Percentiles rank a stretch among this genome's conserved stretches.
phyloP scores from a whole-genome alignment of 1,140 invertebrate species.

The Papilio machaon region DNA sequence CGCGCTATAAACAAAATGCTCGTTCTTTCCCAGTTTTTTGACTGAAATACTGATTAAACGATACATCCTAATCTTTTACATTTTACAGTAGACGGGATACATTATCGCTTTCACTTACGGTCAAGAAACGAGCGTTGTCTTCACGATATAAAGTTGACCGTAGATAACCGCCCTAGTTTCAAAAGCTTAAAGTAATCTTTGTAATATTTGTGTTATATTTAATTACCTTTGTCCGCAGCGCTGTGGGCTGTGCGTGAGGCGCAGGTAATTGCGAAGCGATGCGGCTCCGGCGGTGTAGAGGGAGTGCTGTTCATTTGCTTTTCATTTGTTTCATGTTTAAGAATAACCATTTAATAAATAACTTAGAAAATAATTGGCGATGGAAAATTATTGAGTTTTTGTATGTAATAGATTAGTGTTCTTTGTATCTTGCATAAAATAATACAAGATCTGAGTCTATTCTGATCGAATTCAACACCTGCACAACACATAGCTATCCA shows the following conservation, averaged over 20 bases:
- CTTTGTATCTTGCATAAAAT: no score
- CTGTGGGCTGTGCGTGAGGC: neutral
- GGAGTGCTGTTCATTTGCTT: neutral
- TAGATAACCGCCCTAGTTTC: neutral
- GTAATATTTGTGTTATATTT: neutral
- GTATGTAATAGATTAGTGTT: no score
- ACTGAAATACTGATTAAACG: neutral
- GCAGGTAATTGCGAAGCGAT: neutral
- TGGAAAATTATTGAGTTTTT: no score
- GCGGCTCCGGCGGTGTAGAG: neutral
- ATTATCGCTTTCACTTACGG: neutral
- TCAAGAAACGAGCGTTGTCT: neutral
- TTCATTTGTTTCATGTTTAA: neutral
- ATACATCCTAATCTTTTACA: neutral
- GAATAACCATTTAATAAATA: neutral
- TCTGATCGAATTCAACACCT: neutral
- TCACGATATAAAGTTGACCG: neutral
- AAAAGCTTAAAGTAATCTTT: neutral
- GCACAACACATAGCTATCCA: neutral
- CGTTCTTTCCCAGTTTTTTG: no score
- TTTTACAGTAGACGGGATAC: neutral
- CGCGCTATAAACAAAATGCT: no score
- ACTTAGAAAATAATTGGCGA: neutral
- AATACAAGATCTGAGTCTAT: neutral
- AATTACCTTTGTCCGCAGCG: conserved; percentile 1